Conservation (phyloP, 2,797 vertebrate species). For the Paedocypris micromegethes region DNA sequence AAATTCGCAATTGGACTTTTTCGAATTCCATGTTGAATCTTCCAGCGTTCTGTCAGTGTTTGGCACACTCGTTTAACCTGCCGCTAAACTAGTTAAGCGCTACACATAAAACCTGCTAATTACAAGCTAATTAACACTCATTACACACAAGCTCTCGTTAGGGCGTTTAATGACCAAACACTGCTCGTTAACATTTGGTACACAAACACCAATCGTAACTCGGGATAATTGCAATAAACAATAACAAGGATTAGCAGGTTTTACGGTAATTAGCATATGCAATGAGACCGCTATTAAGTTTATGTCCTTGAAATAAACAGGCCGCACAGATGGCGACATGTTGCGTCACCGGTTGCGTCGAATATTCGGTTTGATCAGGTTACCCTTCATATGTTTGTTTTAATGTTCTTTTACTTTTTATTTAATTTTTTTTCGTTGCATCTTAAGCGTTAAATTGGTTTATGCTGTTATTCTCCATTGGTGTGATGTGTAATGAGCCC, state of each 20-base stretch:
- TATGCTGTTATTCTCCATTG: not conserved
- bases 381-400: not conserved
- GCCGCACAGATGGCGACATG: conserved; percentile 50
- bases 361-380: not conserved
- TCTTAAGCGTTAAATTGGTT: not conserved
- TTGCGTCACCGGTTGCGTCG: conserved; percentile 12
- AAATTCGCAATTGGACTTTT: too few relatives aligned
- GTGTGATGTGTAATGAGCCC: conserved; percentile 19
- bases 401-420: not conserved
- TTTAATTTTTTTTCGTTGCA: not conserved
- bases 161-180: conserved; percentile 68
- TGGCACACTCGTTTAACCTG: conserved; percentile 20
- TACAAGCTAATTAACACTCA: conserved; percentile 81
- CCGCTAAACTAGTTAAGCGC: conserved; percentile 34
- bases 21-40: too few relatives aligned
- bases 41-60: not conserved
- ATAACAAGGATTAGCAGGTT: conserved; percentile 81
- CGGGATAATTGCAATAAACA: conserved; percentile 49
- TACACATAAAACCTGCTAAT: conserved; percentile 48
- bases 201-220: conserved; percentile 55
- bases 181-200: conserved; percentile 66
- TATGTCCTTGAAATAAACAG: conserved; percentile 65
- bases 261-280: conserved; percentile 79
- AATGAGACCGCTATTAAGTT: conserved; percentile 68
- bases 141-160: conserved; percentile 68